A percentile compares a stretch with the other conserved stretches of the same genome.
These are phyloP conservation scores for Psittacus erithacus DNA, from an alignment of 2,113 vertebrate genomes.

Conservation along the genomic window DNA sequence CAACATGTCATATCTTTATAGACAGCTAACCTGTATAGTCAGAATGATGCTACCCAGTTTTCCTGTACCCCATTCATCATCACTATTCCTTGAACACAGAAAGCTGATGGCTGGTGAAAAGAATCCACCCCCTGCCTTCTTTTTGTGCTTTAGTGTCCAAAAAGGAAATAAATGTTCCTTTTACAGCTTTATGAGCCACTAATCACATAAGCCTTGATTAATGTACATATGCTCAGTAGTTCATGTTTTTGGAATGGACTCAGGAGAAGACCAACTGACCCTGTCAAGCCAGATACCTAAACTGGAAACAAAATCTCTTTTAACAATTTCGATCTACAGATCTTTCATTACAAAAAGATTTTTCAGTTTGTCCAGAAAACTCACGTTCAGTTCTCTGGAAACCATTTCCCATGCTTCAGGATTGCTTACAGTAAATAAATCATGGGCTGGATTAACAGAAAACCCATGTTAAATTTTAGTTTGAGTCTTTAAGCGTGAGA, in stretches of 20 bases:
- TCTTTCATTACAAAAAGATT: conserved; percentile 2
- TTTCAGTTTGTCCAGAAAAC: conserved; percentile 15
- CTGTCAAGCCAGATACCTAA: not conserved
- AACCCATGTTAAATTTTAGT: conserved; percentile 1
- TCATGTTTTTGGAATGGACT: not conserved
- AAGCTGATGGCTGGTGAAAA: not conserved
- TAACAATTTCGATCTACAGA: not conserved
- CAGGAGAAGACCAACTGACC: not conserved
- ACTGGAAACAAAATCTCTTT: not conserved
- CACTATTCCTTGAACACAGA: not conserved
- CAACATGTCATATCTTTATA: not conserved
- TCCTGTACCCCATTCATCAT: not conserved
- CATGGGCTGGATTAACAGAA: conserved; percentile 26
- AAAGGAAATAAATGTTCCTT: not conserved
- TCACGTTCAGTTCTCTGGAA: conserved; percentile 8
- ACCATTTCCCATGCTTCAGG: conserved; percentile 1
- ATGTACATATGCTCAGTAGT: not conserved
- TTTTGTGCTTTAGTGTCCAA: not conserved
- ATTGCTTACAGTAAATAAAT: conserved; percentile 55
- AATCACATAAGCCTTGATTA: not conserved
- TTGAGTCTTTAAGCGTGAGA: not conserved
- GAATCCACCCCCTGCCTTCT: not conserved
- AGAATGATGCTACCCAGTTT: not conserved
- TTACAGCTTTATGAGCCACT: not conserved
- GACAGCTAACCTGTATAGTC: not conserved